phyloP scores from a whole-genome alignment of 1,140 invertebrate genomes.

The Conopomorpha cramerella region DNA sequence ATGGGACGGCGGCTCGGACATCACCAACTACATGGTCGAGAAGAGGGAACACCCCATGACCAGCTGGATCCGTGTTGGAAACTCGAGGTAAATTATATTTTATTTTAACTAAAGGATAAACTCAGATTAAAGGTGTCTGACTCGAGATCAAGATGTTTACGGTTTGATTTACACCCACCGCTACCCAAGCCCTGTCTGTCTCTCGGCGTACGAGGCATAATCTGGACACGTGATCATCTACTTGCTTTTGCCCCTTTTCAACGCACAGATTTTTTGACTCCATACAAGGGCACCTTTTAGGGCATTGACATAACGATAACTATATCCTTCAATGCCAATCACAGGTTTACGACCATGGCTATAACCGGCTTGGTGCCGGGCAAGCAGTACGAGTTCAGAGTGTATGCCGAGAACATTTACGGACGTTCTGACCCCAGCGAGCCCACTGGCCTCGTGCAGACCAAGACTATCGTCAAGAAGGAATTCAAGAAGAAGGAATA shows the following conservation, averaged over 20 bases:
- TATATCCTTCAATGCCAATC: background rate
- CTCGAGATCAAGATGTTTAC: too few relatives aligned
- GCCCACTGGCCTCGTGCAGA: slow-evolving; percentile 78
- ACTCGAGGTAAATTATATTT: background rate
- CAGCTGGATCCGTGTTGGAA: background rate
- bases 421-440: slow-evolving; percentile 93
- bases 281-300: background rate
- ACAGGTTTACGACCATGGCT: slow-evolving; percentile 86
- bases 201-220: too few relatives aligned
- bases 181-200: background rate
- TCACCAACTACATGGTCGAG: slow-evolving; percentile 26
- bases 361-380: slow-evolving; percentile 84
- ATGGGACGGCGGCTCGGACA: slow-evolving; percentile 94
- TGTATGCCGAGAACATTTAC: slow-evolving; percentile 96
- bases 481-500: slow-evolving; percentile 75
- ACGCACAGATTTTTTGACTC: too few relatives aligned
- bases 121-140: background rate
- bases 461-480: slow-evolving; percentile 82
- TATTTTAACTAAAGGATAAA: background rate
- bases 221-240: too few relatives aligned
- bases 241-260: too few relatives aligned
- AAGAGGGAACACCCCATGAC: background rate
- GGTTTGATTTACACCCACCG: background rate
- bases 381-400: slow-evolving; percentile 95
- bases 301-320: background rate